Base-by-base conservation (phyloP, 2,888 invertebrate species). In the Invenusta paracnida region DNA sequence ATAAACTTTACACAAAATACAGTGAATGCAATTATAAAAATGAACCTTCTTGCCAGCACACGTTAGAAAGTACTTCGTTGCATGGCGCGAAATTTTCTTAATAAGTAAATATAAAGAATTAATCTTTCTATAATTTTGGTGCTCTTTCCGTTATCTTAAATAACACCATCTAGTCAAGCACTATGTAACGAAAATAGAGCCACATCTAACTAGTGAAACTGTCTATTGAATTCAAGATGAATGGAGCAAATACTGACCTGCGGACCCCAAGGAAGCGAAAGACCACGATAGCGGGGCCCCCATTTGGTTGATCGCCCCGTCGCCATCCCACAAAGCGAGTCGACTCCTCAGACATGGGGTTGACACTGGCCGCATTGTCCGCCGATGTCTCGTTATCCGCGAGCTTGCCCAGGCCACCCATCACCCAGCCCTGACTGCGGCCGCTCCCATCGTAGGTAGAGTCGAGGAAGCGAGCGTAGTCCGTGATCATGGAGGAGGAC, bases 351-450 rank as follows among this genome's bases (percentile, higher is more conserved):
- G 67, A 27, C 30, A 30, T 29, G n/a, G 84, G 84, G 67, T 29
- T 84, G n/a, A 48, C 30, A 25, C 5, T 29, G 11, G 67, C 27
- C 23, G 1, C 48, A 23, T 48, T 25, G 25, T 29, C 67, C 17
- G 73, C 73, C 2, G 11, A 5, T 2, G 29, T 84, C 66, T 84
- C 84, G 13, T 73, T 84, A 29, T 84, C 84, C 0, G 67, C 84
- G 13, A 84, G 28, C 73, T 84, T 84, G 27, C 84, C 84, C 29
- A 84, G 67, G 5, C 84, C 84, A 2, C 67, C 67, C 28, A 79
- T 1, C 30, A 66, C 5, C 28, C 67, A 28, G 13, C 84, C 84
- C 28, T 67, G 25, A 5, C 48, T 25, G 23, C 28, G 1, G 23
- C 28, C 1, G 5, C 13, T 25, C 0, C 84, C 84, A 67, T 84